Conservation (phyloP, 2,113 vertebrate species). For the Upupa epops region DNA sequence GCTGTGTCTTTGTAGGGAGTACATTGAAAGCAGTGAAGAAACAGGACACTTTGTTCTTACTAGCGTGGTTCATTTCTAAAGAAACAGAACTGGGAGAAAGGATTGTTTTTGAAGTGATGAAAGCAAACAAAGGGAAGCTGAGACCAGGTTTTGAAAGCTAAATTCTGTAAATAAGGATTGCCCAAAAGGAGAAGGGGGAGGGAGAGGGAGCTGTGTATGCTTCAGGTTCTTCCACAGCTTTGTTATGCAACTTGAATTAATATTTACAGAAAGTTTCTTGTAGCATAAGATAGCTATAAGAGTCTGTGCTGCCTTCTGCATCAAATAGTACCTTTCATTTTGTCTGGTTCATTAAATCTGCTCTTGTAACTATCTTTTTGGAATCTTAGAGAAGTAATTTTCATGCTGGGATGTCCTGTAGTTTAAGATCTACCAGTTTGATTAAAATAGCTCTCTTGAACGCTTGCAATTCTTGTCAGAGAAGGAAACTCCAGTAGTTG, state of each 20-base stretch:
- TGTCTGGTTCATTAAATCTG: not conserved
- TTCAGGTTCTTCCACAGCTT: not conserved
- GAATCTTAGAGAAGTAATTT: not conserved
- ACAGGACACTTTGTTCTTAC: constrained; percentile 1
- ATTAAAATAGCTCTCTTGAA: not conserved
- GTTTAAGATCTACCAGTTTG: not conserved
- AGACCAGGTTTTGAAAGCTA: not conserved
- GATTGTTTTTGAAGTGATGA: constrained; percentile 26
- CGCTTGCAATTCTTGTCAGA: not conserved
- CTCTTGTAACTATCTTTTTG: not conserved
- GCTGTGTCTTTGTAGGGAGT: constrained; percentile 2
- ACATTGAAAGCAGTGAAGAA: constrained; percentile 12
- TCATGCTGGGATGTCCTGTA: not conserved
- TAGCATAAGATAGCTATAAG: not conserved
- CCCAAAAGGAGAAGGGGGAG: not conserved
- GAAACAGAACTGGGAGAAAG: not conserved
- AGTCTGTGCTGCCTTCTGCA: not conserved
- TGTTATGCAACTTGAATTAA: not conserved
- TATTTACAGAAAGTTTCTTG: not conserved
- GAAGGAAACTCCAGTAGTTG: not conserved
- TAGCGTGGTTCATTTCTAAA: not conserved
- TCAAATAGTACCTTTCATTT: not conserved
- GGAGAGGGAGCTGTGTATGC: not conserved
- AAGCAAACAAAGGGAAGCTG: constrained; percentile 11
- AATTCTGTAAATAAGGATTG: constrained; percentile 9